phyloP scores from a whole-genome alignment of 2,797 vertebrate species.

The Cirrhinus molitorella region DNA sequence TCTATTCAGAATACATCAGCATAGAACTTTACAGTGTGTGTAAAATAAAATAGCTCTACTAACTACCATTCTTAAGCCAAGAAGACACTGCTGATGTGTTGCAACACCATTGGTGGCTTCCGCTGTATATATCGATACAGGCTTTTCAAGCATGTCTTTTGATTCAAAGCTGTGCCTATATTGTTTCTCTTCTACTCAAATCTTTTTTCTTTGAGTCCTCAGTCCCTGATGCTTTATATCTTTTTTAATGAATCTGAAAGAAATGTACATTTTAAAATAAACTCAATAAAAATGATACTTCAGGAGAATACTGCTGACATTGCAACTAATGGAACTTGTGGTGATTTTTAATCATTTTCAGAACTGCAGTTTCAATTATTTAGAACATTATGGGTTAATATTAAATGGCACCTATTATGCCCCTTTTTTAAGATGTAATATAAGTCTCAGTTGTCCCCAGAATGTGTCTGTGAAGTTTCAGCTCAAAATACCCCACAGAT shows the following conservation, averaged over 20 bases:
- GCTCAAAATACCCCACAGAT: too few relatives aligned
- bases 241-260: conserved; percentile 82
- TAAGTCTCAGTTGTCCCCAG: too few relatives aligned
- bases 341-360: neutral
- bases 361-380: neutral
- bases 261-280: conserved; percentile 82
- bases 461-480: too few relatives aligned
- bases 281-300: conserved; percentile 79
- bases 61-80: conserved; percentile 66
- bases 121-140: conserved; percentile 80
- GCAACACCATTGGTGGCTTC: conserved; percentile 67
- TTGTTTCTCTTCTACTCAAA: conserved; percentile 72
- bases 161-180: conserved; percentile 75
- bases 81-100: conserved; percentile 72
- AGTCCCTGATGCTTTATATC: conserved; percentile 75
- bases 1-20: conserved; percentile 40
- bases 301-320: conserved; percentile 2
- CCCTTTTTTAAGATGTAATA: too few relatives aligned
- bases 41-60: conserved; percentile 57
- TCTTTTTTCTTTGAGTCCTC: conserved; percentile 61
- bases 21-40: conserved; percentile 57
- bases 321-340: conserved; percentile 7
- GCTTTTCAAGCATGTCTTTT: conserved; percentile 73
- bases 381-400: neutral
- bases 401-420: neutral